A percentile compares a stretch with the other conserved stretches of the same genome.
phyloP scores from a whole-genome alignment of 2,797 vertebrate species.

The Apogon talboti region DNA sequence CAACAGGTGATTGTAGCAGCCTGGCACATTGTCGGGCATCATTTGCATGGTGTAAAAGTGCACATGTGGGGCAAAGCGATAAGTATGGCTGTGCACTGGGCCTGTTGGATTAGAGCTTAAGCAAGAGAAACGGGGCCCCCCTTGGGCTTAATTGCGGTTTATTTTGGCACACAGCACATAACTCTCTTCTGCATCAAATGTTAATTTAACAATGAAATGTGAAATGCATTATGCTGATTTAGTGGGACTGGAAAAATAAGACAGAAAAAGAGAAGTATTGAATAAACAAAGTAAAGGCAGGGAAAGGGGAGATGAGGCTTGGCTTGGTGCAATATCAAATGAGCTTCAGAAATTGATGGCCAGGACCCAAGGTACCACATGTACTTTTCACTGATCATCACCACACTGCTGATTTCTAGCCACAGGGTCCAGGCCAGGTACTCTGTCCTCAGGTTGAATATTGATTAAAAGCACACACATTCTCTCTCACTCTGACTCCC shows the following conservation, averaged over 20 bases:
- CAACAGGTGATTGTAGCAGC: constrained; percentile 81
- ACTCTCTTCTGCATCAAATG: constrained; percentile 76
- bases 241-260: constrained; percentile 55
- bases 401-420: constrained; percentile 51
- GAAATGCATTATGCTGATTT: constrained; percentile 78
- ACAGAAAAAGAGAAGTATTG: constrained; percentile 44
- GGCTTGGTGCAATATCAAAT: constrained; percentile 54
- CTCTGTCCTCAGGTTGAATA: constrained; percentile 62
- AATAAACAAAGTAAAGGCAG: constrained; percentile 64
- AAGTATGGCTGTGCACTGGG: constrained; percentile 68
- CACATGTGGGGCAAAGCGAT: constrained; percentile 81
- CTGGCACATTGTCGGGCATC: constrained; percentile 73
- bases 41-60: constrained; percentile 81
- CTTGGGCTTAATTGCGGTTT: constrained; percentile 80
- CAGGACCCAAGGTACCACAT: constrained; percentile 55
- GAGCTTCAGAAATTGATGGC: constrained; percentile 61
- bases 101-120: constrained; percentile 77
- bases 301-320: constrained; percentile 16
- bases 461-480: constrained; percentile 54
- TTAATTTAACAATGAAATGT: constrained; percentile 77
- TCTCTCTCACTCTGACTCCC: neutral
- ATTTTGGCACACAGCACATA: constrained; percentile 73
- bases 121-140: constrained; percentile 67
- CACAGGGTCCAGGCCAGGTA: constrained; percentile 53
- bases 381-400: constrained; percentile 67